phyloP scores from a whole-genome alignment of 2,113 vertebrate species.

The Tenrec ecaudatus region DNA sequence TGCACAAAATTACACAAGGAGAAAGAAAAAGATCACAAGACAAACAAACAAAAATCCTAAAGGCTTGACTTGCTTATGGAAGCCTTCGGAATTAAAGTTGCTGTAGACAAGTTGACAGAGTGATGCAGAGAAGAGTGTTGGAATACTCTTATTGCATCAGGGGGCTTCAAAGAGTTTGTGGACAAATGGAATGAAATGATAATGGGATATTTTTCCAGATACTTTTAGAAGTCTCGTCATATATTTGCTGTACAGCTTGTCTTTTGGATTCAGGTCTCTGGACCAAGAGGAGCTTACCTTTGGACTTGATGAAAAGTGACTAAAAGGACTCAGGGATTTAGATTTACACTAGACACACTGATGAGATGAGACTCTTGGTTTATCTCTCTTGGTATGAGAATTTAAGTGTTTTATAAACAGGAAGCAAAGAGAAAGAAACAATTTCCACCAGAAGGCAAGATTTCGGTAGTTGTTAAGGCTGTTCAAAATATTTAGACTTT shows the following conservation, averaged over 20 bases:
- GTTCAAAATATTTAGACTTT: neutral
- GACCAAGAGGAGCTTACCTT: neutral
- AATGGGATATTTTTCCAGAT: too few species aligned
- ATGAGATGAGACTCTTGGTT: neutral
- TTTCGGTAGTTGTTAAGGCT: neutral
- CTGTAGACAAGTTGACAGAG: neutral
- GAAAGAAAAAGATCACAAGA: neutral
- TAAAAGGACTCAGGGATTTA: neutral
- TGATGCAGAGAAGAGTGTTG: too few species aligned
- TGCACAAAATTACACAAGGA: constrained; percentile 18
- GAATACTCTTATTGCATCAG: neutral
- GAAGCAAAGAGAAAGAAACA: neutral
- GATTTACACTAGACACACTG: neutral
- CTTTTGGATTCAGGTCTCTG: neutral
- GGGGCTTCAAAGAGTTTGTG: too few species aligned
- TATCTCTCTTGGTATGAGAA: neutral
- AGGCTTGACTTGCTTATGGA: neutral
- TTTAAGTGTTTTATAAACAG: neutral
- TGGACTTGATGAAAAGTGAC: neutral
- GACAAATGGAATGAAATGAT: too few species aligned
- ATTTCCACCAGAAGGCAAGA: neutral
- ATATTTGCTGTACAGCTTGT: neutral
- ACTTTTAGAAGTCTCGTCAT: too few species aligned
- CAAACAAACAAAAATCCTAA: neutral
- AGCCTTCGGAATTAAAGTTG: neutral